Conservation (phyloP, 2,888 invertebrate species). For the Cryptophagus acutangulus region DNA sequence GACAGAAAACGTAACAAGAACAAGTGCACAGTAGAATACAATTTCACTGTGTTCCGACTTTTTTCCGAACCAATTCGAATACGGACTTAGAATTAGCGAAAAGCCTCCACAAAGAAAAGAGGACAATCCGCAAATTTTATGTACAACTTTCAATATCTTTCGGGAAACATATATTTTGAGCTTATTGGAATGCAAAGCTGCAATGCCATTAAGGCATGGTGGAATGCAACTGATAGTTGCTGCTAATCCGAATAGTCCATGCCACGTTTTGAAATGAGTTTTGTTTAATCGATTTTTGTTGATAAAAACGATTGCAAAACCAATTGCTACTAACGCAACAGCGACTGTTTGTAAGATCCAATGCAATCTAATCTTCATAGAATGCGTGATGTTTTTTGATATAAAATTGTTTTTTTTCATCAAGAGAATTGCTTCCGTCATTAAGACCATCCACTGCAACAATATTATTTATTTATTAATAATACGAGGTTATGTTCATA, state of each 20-base stretch:
- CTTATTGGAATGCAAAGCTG: constrained; percentile 36
- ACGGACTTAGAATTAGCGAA: constrained; percentile 31
- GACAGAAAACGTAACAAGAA: constrained; percentile 19
- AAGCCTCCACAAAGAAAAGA: constrained; percentile 32
- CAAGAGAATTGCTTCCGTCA: constrained; percentile 41
- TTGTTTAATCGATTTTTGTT: constrained; percentile 38
- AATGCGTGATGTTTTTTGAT: constrained; percentile 22
- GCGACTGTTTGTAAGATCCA: constrained; percentile 37
- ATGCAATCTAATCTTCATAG: constrained; percentile 33
- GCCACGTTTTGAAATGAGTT: constrained; percentile 41
- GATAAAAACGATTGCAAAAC: constrained; percentile 35
- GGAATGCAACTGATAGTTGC: constrained; percentile 33
- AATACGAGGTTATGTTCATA: constrained; percentile 14
- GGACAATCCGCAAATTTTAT: constrained; percentile 29
- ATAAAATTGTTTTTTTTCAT: constrained; percentile 39
- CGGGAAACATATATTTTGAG: constrained; percentile 28
- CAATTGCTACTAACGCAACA: constrained; percentile 29
- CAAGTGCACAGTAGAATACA: constrained; percentile 21
- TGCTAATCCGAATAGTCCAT: constrained; percentile 40
- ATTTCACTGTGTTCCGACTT: constrained; percentile 20
- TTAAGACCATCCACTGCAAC: constrained; percentile 43
- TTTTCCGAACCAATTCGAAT: constrained; percentile 33
- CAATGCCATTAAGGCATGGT: constrained; percentile 37
- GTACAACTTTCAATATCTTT: constrained; percentile 31
- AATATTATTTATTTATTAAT: too few relatives aligned